phyloP scores from a whole-genome alignment of 2,113 vertebrate species.

The Marmota flaviventris region DNA sequence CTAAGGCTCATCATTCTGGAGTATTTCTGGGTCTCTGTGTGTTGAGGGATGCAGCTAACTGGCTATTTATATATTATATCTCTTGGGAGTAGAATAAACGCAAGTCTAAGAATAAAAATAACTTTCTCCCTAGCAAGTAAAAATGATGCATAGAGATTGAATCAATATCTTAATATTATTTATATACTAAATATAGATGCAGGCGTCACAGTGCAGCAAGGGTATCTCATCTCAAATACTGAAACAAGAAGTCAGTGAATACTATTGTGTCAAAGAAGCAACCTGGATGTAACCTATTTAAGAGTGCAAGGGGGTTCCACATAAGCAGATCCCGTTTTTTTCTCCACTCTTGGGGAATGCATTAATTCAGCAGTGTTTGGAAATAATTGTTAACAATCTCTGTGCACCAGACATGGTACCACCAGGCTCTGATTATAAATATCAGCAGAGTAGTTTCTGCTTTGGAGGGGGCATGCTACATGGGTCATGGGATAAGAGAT shows the following conservation, averaged over 20 bases:
- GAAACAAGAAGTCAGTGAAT: background rate
- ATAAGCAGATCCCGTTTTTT: background rate
- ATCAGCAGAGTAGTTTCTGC: background rate
- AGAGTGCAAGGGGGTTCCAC: background rate
- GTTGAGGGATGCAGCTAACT: background rate
- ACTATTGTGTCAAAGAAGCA: background rate
- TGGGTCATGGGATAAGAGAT: background rate
- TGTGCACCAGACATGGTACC: background rate
- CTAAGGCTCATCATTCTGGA: background rate
- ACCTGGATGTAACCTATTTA: background rate
- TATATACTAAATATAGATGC: background rate
- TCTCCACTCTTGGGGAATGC: background rate
- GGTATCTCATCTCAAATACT: background rate
- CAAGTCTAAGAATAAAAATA: constrained; percentile 16
- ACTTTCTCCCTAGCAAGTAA: background rate
- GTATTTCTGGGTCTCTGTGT: background rate
- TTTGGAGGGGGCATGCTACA: background rate
- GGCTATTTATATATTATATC: background rate
- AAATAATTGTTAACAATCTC: background rate
- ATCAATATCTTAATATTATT: background rate
- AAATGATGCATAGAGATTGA: background rate
- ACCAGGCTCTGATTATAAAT: background rate
- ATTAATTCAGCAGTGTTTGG: background rate
- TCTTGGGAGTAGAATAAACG: constrained; percentile 18
- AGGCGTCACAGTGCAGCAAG: background rate